A percentile compares a stretch with the other conserved stretches of the same genome.
Evolutionary conservation across 1,140 invertebrate genomes (phyloP).

Genomic region (Drosophila novamexicana): DNA sequence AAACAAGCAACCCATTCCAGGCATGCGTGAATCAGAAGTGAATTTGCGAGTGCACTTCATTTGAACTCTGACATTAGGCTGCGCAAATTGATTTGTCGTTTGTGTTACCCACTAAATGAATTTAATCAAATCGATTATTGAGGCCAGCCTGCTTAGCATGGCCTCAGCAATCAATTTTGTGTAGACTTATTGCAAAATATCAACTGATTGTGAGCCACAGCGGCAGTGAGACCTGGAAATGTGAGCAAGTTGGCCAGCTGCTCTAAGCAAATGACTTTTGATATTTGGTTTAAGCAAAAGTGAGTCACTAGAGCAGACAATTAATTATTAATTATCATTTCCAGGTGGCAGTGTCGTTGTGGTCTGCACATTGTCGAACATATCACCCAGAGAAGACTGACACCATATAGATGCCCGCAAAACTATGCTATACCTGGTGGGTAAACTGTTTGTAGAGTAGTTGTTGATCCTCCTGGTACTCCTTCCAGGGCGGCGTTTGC

Average conservation of each 20-base stretch:
- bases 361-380: constrained; percentile 34
- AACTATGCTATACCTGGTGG: constrained; percentile 72
- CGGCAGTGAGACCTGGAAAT: constrained; percentile 22
- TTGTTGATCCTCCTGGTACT: constrained; percentile 66
- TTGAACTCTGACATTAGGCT: constrained; percentile 2
- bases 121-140: constrained; percentile 32
- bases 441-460: constrained; percentile 58
- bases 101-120: constrained; percentile 33
- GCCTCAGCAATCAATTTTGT: constrained; percentile 31
- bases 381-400: constrained; percentile 65
- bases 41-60: not conserved
- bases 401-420: constrained; percentile 46
- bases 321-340: not conserved
- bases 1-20: constrained; percentile 47
- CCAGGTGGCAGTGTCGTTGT: constrained; percentile 22
- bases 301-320: constrained; percentile 18
- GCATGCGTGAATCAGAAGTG: not conserved
- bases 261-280: constrained; percentile 10
- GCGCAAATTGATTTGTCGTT: not conserved
- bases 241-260: not conserved
- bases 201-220: constrained; percentile 31
- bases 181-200: constrained; percentile 45
- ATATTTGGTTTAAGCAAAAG: constrained; percentile 2
- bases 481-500: constrained; percentile 83
- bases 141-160: constrained; percentile 12